Conservation (phyloP, 1,140 invertebrate species). For the Diuraphis noxia region DNA sequence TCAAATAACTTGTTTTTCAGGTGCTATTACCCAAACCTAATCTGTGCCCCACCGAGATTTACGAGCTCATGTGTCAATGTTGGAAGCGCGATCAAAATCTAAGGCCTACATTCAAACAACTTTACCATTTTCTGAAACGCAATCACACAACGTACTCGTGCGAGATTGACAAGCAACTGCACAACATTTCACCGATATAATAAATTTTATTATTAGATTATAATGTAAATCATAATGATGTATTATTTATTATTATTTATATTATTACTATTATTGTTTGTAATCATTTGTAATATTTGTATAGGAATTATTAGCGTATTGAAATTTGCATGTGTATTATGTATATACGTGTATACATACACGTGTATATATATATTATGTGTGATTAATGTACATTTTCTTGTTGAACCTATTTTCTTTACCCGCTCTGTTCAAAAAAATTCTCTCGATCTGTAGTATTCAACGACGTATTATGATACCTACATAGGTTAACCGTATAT, state of each 20-base stretch:
- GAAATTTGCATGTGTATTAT: not conserved
- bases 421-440: constrained; percentile 13
- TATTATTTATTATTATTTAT: not conserved
- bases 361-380: not conserved
- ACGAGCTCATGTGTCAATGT: constrained; percentile 78
- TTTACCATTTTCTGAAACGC: constrained; percentile 74
- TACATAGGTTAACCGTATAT: constrained; percentile 30
- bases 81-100: constrained; percentile 71
- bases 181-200: constrained; percentile 30
- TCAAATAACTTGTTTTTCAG: not conserved
- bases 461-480: not conserved
- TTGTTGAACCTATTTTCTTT: constrained; percentile 7
- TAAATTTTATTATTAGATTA: not conserved
- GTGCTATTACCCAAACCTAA: constrained; percentile 68
- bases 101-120: constrained; percentile 76
- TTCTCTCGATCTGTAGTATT: not conserved
- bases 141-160: constrained; percentile 56
- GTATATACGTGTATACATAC: not conserved
- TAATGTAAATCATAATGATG: not conserved
- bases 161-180: constrained; percentile 52
- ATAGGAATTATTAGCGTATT: not conserved
- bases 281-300: not conserved
- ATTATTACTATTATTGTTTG: not conserved
- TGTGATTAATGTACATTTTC: not conserved
- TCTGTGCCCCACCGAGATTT: constrained; percentile 75